Conservation (phyloP, 1,140 invertebrate genomes). For the Lucilia sericata region DNA sequence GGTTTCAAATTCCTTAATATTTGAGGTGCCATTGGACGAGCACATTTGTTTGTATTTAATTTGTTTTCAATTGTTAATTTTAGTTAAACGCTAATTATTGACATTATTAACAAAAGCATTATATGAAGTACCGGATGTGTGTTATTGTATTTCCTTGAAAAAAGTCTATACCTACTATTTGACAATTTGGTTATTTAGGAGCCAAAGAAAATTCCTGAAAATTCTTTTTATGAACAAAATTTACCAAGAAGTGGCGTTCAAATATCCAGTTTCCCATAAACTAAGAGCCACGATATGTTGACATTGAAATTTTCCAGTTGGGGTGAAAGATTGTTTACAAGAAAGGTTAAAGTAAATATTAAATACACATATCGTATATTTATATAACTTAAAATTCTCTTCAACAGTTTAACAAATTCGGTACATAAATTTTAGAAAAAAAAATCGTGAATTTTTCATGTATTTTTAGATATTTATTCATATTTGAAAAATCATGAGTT, state of each 20-base stretch:
- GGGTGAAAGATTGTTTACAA: background rate
- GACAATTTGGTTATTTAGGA: background rate
- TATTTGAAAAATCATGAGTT: too few relatives aligned
- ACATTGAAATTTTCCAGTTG: background rate
- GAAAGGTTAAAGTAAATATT: background rate
- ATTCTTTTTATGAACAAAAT: background rate
- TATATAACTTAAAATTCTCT: too few relatives aligned
- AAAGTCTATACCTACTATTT: background rate
- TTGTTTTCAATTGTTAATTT: conserved; percentile 5
- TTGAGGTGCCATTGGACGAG: background rate
- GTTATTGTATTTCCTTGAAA: background rate
- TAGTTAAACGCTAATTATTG: background rate
- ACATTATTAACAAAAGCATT: background rate
- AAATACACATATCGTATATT: too few relatives aligned
- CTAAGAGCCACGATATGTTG: background rate
- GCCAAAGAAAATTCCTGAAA: background rate
- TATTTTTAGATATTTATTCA: too few relatives aligned
- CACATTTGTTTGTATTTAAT: background rate
- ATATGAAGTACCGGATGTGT: background rate
- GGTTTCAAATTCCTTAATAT: background rate
- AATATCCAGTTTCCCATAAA: background rate
- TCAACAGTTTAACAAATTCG: too few relatives aligned
- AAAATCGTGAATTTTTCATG: too few relatives aligned
- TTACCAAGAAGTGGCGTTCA: background rate
- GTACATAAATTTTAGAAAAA: too few relatives aligned